These are phyloP conservation scores for Tineola bisselliella DNA, from an alignment of 2,888 invertebrate species.

Conservation along the genomic window DNA sequence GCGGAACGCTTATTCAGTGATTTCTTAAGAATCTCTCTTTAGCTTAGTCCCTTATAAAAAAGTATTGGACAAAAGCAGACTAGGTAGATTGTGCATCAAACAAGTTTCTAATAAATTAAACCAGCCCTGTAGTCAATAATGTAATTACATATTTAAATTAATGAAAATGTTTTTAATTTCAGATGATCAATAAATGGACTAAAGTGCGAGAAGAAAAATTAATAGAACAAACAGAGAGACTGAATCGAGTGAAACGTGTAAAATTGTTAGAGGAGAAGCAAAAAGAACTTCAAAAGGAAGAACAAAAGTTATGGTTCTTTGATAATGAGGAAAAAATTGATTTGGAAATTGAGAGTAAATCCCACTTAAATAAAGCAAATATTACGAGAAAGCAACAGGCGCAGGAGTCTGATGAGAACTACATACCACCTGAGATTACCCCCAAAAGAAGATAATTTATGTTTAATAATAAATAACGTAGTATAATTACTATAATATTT, in stretches of 20 bases:
- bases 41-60: too few species aligned
- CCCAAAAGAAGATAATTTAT: slow-evolving; percentile 41
- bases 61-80: too few species aligned
- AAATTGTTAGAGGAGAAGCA: slow-evolving; percentile 59
- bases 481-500: neutral
- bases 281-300: slow-evolving; percentile 59
- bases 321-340: slow-evolving; percentile 82
- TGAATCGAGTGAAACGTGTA: slow-evolving; percentile 66
- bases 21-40: too few species aligned
- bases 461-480: neutral
- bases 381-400: slow-evolving; percentile 42
- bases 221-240: slow-evolving; percentile 65
- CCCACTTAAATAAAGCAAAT: slow-evolving; percentile 32
- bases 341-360: slow-evolving; percentile 72
- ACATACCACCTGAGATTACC: slow-evolving; percentile 76
- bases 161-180: slow-evolving; percentile 24
- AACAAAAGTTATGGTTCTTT: slow-evolving; percentile 82
- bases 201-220: slow-evolving; percentile 65
- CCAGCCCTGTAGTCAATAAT: too few species aligned
- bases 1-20: too few species aligned
- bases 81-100: too few species aligned
- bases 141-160: too few species aligned
- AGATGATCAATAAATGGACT: slow-evolving; percentile 71
- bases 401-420: slow-evolving; percentile 66
- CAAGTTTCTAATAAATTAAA: too few species aligned